Evolutionary conservation across 2,797 vertebrate genomes (phyloP), one percentile per base, ranked within the genome.

Genomic region (Octomys mimax): DNA sequence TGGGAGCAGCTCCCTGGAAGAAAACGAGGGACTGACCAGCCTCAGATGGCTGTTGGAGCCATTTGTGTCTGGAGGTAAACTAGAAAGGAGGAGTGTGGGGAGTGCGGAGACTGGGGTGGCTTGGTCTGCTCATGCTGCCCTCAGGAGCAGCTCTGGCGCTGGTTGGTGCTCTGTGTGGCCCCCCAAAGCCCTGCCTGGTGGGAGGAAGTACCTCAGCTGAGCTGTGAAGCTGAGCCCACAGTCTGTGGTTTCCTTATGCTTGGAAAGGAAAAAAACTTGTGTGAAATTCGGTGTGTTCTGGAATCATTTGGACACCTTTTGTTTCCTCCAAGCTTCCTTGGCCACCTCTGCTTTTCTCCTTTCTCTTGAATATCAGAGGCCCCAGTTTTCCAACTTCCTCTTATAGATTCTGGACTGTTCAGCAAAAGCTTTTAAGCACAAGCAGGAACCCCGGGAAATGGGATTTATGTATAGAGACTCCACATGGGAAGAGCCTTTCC

Each of bases 71-170:
- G 87, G 96, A 95, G 6, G 0, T 91, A 78, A 91, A 96, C 93
- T 87, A 97, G 96, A 89, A 95, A 92, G 75, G 80, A 62, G 42
- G 81, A 36, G 70, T 10, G 21, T 12, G 57, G 61, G 71, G 88
- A 80, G 68, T 91, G 64, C 68, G 89, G 91, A 91, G 94, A 88
- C 86, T 46, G 49, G 57, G 85, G 87, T 57, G 95, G 96, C 83
- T 94, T 97, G 97, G 97, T 98, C 82, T 95, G 97, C 78, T 97
- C 95, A 96, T 71, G 9, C n/a, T 75, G 93, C 49, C 36, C 92
- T 94, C 97, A 87, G 9, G 49, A 6, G 22, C 16, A 49, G 11
- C n/a, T 68, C 96, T 90, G 66, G 88, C 89, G 77, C 54, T 91
- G 88, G 75, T 91, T 97, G 97, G 75, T 2, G 86, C 6, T 0